These are phyloP conservation scores for Melopsittacus undulatus DNA, from an alignment of 2,797 vertebrate species.

Conservation along the genomic window DNA sequence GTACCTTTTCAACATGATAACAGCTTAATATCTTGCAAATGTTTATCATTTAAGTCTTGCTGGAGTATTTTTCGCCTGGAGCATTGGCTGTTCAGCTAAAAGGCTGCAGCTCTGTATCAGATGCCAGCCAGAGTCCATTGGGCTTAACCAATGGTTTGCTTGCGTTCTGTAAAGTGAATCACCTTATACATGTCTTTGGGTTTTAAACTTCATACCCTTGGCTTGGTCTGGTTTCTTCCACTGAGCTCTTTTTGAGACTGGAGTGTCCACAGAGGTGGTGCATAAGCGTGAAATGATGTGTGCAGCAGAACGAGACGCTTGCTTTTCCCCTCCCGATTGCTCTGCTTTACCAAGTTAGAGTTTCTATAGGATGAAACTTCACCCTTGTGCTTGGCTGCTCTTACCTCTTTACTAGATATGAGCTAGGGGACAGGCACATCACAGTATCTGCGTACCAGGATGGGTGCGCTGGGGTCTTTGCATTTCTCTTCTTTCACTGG, in stretches of 20 bases:
- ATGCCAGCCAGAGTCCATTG: background rate
- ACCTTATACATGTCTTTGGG: fast-evolving
- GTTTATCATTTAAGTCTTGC: background rate
- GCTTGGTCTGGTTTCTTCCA: background rate
- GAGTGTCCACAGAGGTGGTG: background rate
- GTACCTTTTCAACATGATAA: background rate
- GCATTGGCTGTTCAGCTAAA: background rate
- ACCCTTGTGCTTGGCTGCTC: background rate
- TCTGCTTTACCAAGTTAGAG: background rate
- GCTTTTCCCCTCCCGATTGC: background rate
- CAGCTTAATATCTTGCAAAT: background rate
- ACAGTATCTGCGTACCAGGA: background rate
- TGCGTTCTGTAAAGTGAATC: background rate
- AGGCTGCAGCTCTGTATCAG: background rate
- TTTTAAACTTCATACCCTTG: background rate
- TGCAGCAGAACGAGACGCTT: background rate
- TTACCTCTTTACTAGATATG: background rate
- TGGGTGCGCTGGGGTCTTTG: background rate
- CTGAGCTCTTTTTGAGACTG: background rate
- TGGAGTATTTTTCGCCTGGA: background rate
- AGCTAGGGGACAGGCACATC: background rate
- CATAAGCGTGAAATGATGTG: background rate
- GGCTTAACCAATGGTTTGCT: background rate
- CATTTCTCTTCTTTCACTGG: background rate
- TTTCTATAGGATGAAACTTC: background rate